Base-by-base conservation (phyloP, 2,888 invertebrate genomes). In the Drosophila acutilabella region DNA sequence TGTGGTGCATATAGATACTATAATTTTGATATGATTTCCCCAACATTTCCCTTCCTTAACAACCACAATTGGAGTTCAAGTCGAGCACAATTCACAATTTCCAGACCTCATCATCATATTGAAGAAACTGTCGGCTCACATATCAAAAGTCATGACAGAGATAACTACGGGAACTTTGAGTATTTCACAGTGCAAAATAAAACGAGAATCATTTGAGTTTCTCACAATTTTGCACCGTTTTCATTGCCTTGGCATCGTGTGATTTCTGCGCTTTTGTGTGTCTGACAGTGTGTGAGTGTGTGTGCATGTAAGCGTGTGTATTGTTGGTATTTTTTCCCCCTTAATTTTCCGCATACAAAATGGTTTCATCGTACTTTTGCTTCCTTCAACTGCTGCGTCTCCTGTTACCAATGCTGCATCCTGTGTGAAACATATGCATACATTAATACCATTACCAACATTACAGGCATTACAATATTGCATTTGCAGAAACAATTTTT, bases 391-490 rank as follows among this genome's bases (percentile, higher is more conserved):
- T 3, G 8, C 30, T 26, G 30, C 23, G 36, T 23, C n/a, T 30
- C n/a, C n/a, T 33, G 18, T 44, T 38, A n/a, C 40, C 45, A 26
- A 60, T 54, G 45, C 47, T 71, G 66, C 71, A 70, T 71, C 56
- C 84, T 67, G 74, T 80, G 72, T 80, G 54, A 74, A 71, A 77
- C 87, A 80, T 87, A 80, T 89, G 87, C 89, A 83, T 75, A 83
- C 70, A 80, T 89, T 87, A 83, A 87, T 89, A 68, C 75, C 87
- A 78, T 83, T 81, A 72, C 68, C 50, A 67, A 41, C 62, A 77
- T 72, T 74, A 68, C 74, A 73, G 76, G 54, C 82, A 79, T 81
- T 80, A 88, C 86, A 80, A 80, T 82, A 83, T 85, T 83, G 74
- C 87, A 83, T 83, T 89, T 84, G 85, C 54, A 66, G 76, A 69